Conservation (phyloP, 2,888 invertebrate species). For the Stramonita haemastoma region DNA sequence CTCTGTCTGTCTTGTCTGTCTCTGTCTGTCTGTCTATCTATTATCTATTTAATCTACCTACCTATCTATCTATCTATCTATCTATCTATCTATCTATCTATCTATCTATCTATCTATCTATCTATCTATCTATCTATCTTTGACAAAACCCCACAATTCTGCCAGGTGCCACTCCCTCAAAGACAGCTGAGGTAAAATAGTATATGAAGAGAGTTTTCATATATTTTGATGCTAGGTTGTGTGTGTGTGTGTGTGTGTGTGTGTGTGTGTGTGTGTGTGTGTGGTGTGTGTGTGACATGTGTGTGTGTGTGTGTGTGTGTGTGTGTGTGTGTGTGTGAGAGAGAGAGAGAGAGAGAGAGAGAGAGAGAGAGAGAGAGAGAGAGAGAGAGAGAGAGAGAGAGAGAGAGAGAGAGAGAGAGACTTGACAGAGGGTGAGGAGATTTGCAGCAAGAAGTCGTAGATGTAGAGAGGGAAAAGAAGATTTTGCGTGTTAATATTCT, state of each 20-base stretch:
- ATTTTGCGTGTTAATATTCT: conserved; percentile 19
- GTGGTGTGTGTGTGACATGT: too few species aligned
- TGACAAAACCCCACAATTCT: too few species aligned
- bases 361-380: neutral
- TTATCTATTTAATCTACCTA: neutral
- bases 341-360: neutral
- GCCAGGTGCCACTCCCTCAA: too few species aligned
- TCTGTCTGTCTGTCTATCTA: neutral
- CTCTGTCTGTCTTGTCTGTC: neutral
- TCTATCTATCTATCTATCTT: too few species aligned
- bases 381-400: neutral
- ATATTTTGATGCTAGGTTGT: too few species aligned
- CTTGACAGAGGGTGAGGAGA: neutral
- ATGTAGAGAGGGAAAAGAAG: neutral
- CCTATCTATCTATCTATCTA: too few species aligned
- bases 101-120: too few species aligned
- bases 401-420: neutral
- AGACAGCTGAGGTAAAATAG: too few species aligned
- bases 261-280: neutral
- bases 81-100: too few species aligned
- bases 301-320: too few species aligned
- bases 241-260: too few species aligned
- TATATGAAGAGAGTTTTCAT: too few species aligned
- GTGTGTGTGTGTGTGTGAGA: neutral
- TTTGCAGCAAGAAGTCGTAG: neutral